These are phyloP conservation scores for Struthio camelus DNA, from an alignment of 2,113 vertebrate genomes.

Conservation along the genomic window DNA sequence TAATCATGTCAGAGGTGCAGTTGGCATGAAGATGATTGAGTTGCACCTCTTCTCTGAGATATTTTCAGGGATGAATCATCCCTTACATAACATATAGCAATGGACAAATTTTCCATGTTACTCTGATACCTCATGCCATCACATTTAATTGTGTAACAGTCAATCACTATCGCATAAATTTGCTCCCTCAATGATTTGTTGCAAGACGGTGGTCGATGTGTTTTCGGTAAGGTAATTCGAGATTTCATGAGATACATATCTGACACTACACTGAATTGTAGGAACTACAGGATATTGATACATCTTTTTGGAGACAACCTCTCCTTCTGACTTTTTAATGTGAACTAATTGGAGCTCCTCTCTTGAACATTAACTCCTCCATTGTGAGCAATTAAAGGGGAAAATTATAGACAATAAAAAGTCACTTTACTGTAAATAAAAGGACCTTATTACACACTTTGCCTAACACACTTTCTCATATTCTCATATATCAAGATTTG, in stretches of 20 bases:
- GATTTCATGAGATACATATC: neutral
- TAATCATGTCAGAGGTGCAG: constrained; percentile 67
- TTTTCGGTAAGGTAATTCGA: neutral
- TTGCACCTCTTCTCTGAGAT: constrained; percentile 52
- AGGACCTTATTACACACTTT: constrained; percentile 13
- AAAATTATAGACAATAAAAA: constrained; percentile 35
- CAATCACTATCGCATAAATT: constrained; percentile 57
- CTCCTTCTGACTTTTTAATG: constrained; percentile 15
- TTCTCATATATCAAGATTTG: constrained; percentile 11
- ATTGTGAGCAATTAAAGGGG: constrained; percentile 14
- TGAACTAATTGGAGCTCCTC: neutral
- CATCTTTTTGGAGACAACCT: constrained; percentile 1
- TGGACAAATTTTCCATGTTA: constrained; percentile 48
- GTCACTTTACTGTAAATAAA: constrained; percentile 44
- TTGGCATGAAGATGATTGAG: constrained; percentile 71
- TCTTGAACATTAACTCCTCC: constrained; percentile 24
- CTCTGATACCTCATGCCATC: constrained; percentile 53
- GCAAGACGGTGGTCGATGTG: neutral
- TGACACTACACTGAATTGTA: neutral
- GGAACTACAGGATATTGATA: neutral
- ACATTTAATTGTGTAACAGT: constrained; percentile 64
- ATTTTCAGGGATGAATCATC: constrained; percentile 64
- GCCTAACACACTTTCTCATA: constrained; percentile 15
- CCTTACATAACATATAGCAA: constrained; percentile 42
- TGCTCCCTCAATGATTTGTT: constrained; percentile 39